phyloP scores from a whole-genome alignment of 2,888 invertebrate species.

The Actias luna region DNA sequence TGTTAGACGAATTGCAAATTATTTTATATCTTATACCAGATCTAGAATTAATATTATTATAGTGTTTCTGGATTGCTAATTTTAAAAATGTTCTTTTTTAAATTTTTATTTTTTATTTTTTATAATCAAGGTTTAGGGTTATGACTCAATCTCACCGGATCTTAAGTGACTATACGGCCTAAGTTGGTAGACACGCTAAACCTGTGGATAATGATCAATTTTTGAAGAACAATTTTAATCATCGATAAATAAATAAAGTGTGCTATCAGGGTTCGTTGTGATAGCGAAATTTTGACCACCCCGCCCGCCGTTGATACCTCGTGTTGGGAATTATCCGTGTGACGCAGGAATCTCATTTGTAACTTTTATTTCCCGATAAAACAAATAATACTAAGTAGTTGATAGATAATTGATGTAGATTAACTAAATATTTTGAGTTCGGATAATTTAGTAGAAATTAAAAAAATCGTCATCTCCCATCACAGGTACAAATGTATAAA shows the following conservation, averaged over 20 bases:
- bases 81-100: slow-evolving; percentile 7
- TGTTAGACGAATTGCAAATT: not conserved
- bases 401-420: slow-evolving; percentile 5
- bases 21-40: not conserved
- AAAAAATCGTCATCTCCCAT: too few relatives aligned
- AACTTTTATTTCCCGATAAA: slow-evolving; percentile 46
- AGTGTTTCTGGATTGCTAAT: not conserved
- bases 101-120: too few relatives aligned
- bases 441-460: too few relatives aligned
- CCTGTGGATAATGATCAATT: too few relatives aligned
- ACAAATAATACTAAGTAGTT: slow-evolving; percentile 30
- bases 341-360: slow-evolving; percentile 58
- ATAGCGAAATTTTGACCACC: slow-evolving; percentile 50
- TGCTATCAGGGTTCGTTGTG: slow-evolving; percentile 21
- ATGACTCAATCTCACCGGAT: too few relatives aligned
- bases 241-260: too few relatives aligned
- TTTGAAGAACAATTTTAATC: too few relatives aligned
- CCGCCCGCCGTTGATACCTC: slow-evolving; percentile 24
- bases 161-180: too few relatives aligned
- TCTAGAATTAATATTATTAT: not conserved
- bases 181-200: too few relatives aligned
- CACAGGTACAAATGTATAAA: too few relatives aligned
- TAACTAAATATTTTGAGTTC: too few relatives aligned
- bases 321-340: slow-evolving; percentile 48
- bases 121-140: too few relatives aligned